Base-by-base conservation (phyloP, 2,113 vertebrate species). In the Tetrax tetrax region DNA sequence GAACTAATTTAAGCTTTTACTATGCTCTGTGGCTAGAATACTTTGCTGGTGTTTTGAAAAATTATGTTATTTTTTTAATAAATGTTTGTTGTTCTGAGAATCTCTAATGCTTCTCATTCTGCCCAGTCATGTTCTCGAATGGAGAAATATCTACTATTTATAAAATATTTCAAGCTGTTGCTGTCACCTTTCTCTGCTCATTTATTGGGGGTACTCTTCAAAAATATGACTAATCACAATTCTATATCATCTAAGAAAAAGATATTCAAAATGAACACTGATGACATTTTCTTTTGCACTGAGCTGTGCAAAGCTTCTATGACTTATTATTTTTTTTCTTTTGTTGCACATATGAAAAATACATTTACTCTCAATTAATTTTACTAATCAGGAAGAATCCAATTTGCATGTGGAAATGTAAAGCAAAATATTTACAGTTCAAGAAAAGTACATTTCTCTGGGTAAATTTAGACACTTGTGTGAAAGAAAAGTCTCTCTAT, bases 91-190 rank as follows among this genome's bases (percentile, higher is more conserved):
- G 60, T 93, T 95, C 93, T 92, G 74, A 80, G 95, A 95, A 66
- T 89, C 90, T 85, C 86, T 96, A 96, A 96, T 91, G 97, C 51
- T 95, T 97, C 75, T 87, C 27, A 94, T 94, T 94, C 92, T 93
- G 75, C 17, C 24, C 47, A 93, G 74, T 94, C 71, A 94, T 83
- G 90, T 38, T 89, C 63, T 90, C 94, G 79, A 96, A 90, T 87
- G 66, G 47, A 77, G 18, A 60, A 95, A 87, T 8, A 41, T 95
- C 66, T 92, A 71, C 61, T 93, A 81, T 95, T 97, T 90, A 95
- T 97, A 53, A 97, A 82, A 92, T 87, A 96, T 90, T 90, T 97
- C 92, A 93, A 95, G 95, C 78, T 91, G 28, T 89, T 98, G 28
- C 43, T 96, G 74, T 77, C 83, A 95, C 54, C 45, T 85, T 97